These are phyloP conservation scores for Sciurus vulgaris DNA, from an alignment of 2,797 vertebrate genomes.

Conservation along the genomic window DNA sequence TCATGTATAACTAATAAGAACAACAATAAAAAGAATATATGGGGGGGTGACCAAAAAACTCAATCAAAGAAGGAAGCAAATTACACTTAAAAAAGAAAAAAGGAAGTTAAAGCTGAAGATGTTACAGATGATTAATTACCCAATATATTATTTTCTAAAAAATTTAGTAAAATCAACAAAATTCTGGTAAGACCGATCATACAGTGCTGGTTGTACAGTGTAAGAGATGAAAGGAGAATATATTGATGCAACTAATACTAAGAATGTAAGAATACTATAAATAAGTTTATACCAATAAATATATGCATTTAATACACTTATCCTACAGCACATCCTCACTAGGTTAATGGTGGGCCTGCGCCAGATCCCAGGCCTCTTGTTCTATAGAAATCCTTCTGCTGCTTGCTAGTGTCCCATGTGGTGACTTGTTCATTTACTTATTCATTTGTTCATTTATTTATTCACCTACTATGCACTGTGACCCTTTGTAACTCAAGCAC, in stretches of 20 bases:
- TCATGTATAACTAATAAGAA: too few species aligned
- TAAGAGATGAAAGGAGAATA: neutral
- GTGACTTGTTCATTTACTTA: neutral
- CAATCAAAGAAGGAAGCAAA: neutral
- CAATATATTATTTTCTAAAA: neutral
- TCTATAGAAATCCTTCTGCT: neutral
- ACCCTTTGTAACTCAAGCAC: neutral
- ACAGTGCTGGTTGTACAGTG: neutral
- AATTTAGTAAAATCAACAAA: neutral
- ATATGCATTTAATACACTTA: too few species aligned
- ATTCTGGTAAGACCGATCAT: neutral
- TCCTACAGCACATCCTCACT: neutral
- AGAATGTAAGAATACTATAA: neutral
- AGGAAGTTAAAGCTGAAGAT: neutral
- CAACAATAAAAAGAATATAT: too few species aligned
- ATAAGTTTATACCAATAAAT: neutral
- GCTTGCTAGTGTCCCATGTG: neutral
- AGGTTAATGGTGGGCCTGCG: neutral
- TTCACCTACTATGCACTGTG: neutral
- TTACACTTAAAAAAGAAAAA: neutral
- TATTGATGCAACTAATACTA: neutral
- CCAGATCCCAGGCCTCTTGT: neutral
- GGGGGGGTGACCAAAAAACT: neutral
- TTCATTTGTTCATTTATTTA: neutral
- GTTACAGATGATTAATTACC: neutral